Conservation (phyloP, 2,888 invertebrate species). For the Hypsopygia costalis region DNA sequence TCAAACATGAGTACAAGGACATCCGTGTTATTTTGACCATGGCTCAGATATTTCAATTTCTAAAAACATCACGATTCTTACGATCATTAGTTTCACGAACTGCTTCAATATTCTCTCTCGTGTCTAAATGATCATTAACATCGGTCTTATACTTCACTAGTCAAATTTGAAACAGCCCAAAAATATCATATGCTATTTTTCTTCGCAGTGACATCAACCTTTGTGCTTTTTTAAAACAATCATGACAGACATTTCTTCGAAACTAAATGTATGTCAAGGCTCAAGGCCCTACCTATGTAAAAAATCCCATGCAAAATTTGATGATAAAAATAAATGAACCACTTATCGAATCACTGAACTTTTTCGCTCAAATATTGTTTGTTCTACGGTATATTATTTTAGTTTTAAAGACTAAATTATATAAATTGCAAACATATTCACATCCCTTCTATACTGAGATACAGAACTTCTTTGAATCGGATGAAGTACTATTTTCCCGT, state of each 20-base stretch:
- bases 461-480: too few species aligned
- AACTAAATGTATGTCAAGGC: constrained; percentile 56
- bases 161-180: constrained; percentile 17
- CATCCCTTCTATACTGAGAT: too few species aligned
- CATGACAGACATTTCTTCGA: constrained; percentile 38
- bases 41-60: not conserved
- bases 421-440: too few species aligned
- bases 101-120: not conserved
- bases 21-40: not conserved
- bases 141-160: too few species aligned
- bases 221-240: constrained; percentile 44
- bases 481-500: too few species aligned
- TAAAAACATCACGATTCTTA: not conserved
- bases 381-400: too few species aligned
- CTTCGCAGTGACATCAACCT: constrained; percentile 49
- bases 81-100: not conserved
- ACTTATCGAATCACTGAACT: too few species aligned
- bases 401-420: too few species aligned
- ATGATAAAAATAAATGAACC: not conserved
- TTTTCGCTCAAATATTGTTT: too few species aligned
- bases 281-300: constrained; percentile 43
- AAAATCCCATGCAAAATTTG: constrained; percentile 1
- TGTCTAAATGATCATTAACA: constrained; percentile 1
- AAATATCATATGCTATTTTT: constrained; percentile 53
- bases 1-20: not conserved